Conservation (phyloP, 2,888 invertebrate species). For the Rhopalosiphum nymphaeae region DNA sequence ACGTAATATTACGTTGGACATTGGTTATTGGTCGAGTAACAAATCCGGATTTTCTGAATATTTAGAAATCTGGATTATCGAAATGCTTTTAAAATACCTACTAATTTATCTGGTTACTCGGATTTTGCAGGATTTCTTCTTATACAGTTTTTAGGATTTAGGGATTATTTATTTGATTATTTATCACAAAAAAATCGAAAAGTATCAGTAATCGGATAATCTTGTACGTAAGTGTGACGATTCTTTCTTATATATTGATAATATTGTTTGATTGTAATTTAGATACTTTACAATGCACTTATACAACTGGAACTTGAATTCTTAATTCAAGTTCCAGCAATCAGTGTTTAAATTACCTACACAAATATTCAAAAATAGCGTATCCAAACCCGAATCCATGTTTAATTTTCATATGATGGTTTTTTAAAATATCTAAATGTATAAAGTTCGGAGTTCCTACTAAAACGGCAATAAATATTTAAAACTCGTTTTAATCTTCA, state of each 20-base stretch:
- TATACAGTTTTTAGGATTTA: background rate
- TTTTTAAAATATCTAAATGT: background rate
- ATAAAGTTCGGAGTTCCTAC: background rate
- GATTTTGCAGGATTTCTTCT: background rate
- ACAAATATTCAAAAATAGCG: background rate
- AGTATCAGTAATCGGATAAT: background rate
- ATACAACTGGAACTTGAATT: background rate
- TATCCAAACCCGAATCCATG: background rate
- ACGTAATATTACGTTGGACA: background rate
- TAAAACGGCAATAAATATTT: background rate
- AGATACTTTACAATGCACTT: background rate
- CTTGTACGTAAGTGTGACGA: background rate
- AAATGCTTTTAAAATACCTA: background rate
- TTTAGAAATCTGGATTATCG: background rate
- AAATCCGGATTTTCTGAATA: slow-evolving; percentile 13
- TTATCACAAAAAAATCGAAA: background rate
- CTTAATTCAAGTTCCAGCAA: background rate
- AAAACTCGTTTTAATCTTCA: background rate
- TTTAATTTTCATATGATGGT: background rate
- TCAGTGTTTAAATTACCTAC: background rate
- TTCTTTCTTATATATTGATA: background rate
- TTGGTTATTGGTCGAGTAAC: background rate
- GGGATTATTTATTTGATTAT: background rate
- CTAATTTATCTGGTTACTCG: background rate
- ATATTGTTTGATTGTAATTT: background rate